Evolutionary conservation across 2,888 invertebrate genomes (phyloP), one percentile per base, ranked within the genome.

Genomic region (Eupeodes luniger): DNA sequence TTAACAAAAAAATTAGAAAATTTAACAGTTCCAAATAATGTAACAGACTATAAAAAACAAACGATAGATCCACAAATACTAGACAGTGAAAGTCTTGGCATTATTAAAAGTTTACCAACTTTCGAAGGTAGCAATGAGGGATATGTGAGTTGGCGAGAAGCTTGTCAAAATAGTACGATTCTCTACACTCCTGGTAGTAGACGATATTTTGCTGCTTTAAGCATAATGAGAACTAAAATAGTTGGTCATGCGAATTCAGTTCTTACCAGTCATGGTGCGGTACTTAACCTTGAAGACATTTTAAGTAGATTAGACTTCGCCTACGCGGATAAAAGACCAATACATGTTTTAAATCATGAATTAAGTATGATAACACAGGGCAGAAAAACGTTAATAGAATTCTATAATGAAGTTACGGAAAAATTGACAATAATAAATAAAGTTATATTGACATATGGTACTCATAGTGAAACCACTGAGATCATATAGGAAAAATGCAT

Each of bases 81-180:
- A 53, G 53, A 53, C 53, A 53, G n/a, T 53, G 53, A 53, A 53
- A 53, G 53, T 53, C 53, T 16, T n/a, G 53, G n/a, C 16, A 16
- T 53, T 34, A 59, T 59, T 34, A 14, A 59, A 59, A 59, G 59
- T 59, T 4, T 34, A 59, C 34, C 59, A 34, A 59, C 27, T 34
- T 59, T 59, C 6, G 34, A 59, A 59, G 59, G 34, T 14, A 59
- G 59, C 59, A 59, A 34, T 59, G 34, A 59, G 19, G 19, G 1
- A 19, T 19, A 19, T 19, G 19, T 19, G 19, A 19, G 19, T 19
- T 19, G 19, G 19, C 61, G 61, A 61, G 36, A 61, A 61, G 40
- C 40, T 61, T 61, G 40, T 40, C 61, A 61, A 61, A 61, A 40
- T 40, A 61, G 61, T 61, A 61, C 16, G 61, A 61, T n/a, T 61